phyloP scores from a whole-genome alignment of 2,113 vertebrate genomes.

The Sisor rabdophorus region DNA sequence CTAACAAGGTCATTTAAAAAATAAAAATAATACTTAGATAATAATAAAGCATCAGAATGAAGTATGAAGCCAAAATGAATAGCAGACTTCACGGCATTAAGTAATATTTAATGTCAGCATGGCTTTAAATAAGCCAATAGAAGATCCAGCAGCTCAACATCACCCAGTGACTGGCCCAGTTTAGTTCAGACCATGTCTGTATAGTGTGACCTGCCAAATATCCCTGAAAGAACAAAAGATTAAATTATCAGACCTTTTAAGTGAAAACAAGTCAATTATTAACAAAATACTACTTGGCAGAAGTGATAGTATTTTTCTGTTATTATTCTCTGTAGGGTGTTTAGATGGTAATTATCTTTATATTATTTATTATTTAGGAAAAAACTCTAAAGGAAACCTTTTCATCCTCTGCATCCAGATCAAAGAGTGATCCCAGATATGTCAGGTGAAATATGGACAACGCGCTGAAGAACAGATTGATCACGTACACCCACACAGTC shows the following conservation, averaged over 20 bases:
- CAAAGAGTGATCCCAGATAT: slow-evolving; percentile 87
- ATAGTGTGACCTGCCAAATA: slow-evolving; percentile 81
- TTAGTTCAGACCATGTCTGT: slow-evolving; percentile 84
- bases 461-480: slow-evolving; percentile 76
- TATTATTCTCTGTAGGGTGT: neutral
- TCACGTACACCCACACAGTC: slow-evolving; percentile 71
- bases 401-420: slow-evolving; percentile 79
- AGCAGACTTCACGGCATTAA: neutral
- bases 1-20: neutral
- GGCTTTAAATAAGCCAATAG: slow-evolving; percentile 72
- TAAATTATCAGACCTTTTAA: neutral
- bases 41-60: neutral
- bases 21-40: neutral
- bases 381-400: slow-evolving; percentile 10
- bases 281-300: neutral
- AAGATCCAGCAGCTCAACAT: slow-evolving; percentile 79
- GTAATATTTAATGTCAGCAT: too few species aligned
- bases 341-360: neutral
- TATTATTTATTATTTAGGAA: neutral
- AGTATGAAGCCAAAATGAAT: neutral
- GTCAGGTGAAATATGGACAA: slow-evolving; percentile 81
- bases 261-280: neutral
- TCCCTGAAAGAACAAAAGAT: slow-evolving; percentile 63
- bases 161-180: slow-evolving; percentile 86
- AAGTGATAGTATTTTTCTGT: neutral